Percentiles rank a stretch among this genome's conserved stretches.
Evolutionary conservation across 1,140 invertebrate genomes (phyloP).

Genomic region (Aricia agestis): DNA sequence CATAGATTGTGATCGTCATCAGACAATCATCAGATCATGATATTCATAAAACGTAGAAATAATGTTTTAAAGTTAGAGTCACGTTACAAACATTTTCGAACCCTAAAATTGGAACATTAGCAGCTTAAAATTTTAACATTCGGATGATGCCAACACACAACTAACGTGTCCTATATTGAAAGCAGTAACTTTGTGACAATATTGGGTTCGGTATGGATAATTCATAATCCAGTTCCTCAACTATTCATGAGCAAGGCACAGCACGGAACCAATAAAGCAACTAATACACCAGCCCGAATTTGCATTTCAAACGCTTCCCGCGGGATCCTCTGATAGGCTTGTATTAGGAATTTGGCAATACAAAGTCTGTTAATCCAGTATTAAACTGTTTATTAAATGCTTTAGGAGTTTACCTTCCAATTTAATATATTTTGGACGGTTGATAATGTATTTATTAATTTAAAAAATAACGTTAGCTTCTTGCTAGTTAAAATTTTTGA

Average conservation of each 20-base stretch:
- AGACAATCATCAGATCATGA: too few relatives aligned
- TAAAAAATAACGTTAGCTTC: too few relatives aligned
- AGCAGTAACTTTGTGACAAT: background rate
- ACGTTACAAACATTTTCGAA: too few relatives aligned
- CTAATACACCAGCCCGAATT: conserved; percentile 56
- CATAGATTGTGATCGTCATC: too few relatives aligned
- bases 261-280: conserved; percentile 51
- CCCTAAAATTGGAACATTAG: too few relatives aligned
- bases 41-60: too few relatives aligned
- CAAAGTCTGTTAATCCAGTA: conserved; percentile 13
- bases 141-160: background rate
- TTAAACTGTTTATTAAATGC: conserved; percentile 28
- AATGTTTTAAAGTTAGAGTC: too few relatives aligned
- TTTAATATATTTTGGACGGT: background rate
- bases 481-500: too few relatives aligned
- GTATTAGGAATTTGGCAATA: conserved; percentile 44
- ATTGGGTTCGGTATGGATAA: conserved; percentile 22
- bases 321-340: conserved; percentile 38
- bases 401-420: conserved; percentile 15
- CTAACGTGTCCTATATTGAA: background rate
- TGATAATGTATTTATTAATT: too few relatives aligned
- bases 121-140: background rate
- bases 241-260: conserved; percentile 32
- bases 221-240: conserved; percentile 32
- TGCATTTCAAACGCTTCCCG: conserved; percentile 61